Conservation (phyloP, 2,888 invertebrate genomes). For the Portevinia maculata region DNA sequence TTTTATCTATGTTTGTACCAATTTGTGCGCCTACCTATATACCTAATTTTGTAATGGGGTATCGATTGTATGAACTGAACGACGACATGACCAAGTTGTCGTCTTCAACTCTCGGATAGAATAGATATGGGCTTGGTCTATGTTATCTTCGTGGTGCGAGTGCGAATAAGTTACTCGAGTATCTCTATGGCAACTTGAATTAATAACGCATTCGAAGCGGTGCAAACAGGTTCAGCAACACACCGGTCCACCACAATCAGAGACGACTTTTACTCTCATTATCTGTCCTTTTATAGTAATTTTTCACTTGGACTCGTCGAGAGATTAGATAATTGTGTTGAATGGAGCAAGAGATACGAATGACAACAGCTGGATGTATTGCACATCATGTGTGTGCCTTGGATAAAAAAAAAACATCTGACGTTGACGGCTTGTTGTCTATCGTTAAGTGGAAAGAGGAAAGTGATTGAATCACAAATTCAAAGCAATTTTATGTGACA, state of each 20-base stretch:
- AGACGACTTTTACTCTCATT: slow-evolving; percentile 72
- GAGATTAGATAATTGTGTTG: slow-evolving; percentile 72
- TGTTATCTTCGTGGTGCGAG: slow-evolving; percentile 29
- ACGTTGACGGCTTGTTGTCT: too few species aligned
- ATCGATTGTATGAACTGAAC: slow-evolving; percentile 55
- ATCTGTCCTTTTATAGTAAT: slow-evolving; percentile 71
- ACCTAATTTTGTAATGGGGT: slow-evolving; percentile 70
- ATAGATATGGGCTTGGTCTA: too few species aligned
- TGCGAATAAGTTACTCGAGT: neutral
- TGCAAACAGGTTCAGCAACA: slow-evolving; percentile 56
- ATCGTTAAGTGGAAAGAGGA: neutral
- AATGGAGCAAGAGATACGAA: slow-evolving; percentile 25
- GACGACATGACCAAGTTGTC: slow-evolving; percentile 16
- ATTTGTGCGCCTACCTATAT: slow-evolving; percentile 54
- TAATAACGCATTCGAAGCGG: slow-evolving; percentile 61
- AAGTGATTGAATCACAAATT: neutral
- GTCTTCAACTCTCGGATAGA: slow-evolving; percentile 40
- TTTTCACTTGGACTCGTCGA: slow-evolving; percentile 68
- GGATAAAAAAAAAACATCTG: too few species aligned
- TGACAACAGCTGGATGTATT: neutral
- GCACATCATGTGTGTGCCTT: neutral
- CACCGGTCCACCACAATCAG: slow-evolving; percentile 29
- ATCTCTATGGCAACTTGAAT: slow-evolving; percentile 55
- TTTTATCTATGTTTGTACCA: slow-evolving; percentile 11
- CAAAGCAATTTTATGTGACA: neutral